Percentiles rank a stretch among this genome's conserved stretches.
Evolutionary conservation across 2,888 invertebrate genomes (phyloP).

Genomic region (Lasioglossum malachurum): DNA sequence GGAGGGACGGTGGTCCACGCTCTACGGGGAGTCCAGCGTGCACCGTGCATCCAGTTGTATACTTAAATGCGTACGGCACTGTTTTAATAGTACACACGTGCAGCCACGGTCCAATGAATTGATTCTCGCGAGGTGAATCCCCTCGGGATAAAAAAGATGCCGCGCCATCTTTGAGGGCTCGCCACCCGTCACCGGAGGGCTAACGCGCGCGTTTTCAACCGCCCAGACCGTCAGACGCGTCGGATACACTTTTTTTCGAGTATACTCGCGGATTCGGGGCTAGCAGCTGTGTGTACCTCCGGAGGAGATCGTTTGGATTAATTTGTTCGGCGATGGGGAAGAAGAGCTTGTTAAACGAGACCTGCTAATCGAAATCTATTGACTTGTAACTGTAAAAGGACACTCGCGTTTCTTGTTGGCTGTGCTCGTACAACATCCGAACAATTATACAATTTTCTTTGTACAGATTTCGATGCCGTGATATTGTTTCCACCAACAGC

Average conservation of each 20-base stretch:
- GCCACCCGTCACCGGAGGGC: constrained; percentile 23
- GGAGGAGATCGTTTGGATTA: not conserved
- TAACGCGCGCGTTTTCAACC: constrained; percentile 52
- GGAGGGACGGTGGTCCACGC: constrained; percentile 73
- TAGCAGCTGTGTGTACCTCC: not conserved
- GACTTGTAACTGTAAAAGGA: not conserved
- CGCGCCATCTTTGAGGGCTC: constrained; percentile 63
- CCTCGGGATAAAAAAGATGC: constrained; percentile 49
- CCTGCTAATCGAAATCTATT: not conserved
- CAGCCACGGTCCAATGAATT: constrained; percentile 66
- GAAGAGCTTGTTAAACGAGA: not conserved
- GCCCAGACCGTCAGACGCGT: constrained; percentile 21
- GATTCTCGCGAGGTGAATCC: constrained; percentile 61
- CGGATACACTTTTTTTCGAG: constrained; percentile 3
- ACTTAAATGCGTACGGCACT: constrained; percentile 75
- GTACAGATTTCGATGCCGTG: not conserved
- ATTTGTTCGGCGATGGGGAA: not conserved
- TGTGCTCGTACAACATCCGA: not conserved
- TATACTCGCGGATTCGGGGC: not conserved
- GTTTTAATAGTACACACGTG: constrained; percentile 76
- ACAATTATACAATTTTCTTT: not conserved
- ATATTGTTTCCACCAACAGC: not conserved
- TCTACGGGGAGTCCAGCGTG: constrained; percentile 79
- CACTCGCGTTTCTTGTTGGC: not conserved
- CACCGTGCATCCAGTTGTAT: constrained; percentile 77